phyloP scores from a whole-genome alignment of 2,797 vertebrate genomes.

The Bradypus variegatus region DNA sequence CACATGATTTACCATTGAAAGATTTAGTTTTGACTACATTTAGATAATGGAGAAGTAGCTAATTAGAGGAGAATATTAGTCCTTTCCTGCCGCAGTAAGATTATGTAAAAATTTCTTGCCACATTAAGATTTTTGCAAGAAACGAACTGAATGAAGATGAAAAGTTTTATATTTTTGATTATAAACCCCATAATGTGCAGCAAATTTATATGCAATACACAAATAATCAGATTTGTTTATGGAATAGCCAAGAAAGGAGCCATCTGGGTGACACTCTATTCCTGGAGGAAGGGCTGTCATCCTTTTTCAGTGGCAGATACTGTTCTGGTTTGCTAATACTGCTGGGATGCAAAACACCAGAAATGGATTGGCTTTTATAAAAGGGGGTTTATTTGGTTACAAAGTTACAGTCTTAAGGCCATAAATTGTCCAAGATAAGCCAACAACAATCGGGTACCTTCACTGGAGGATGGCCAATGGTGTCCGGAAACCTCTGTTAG shows the following conservation, averaged over 20 bases:
- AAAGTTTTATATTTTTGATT: constrained; percentile 15
- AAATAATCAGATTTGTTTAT: background rate
- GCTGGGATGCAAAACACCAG: too few relatives aligned
- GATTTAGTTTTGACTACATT: background rate
- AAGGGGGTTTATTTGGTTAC: too few relatives aligned
- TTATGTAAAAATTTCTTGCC: background rate
- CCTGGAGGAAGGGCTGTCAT: background rate
- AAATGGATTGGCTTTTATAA: too few relatives aligned
- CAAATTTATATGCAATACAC: background rate
- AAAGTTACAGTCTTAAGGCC: too few relatives aligned
- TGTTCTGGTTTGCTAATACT: too few relatives aligned
- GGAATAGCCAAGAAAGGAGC: background rate
- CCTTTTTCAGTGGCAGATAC: background rate
- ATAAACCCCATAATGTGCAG: background rate
- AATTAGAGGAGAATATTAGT: background rate
- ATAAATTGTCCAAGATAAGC: too few relatives aligned
- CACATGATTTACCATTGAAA: background rate
- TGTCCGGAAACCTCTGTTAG: too few relatives aligned
- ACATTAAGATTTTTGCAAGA: background rate
- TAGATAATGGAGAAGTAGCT: background rate
- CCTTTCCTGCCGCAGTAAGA: background rate
- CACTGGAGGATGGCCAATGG: too few relatives aligned
- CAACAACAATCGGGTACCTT: too few relatives aligned
- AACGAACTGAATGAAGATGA: background rate
- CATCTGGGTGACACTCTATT: background rate